These are phyloP conservation scores for Edolisoma coerulescens DNA, from an alignment of 2,113 vertebrate species.

Conservation along the genomic window DNA sequence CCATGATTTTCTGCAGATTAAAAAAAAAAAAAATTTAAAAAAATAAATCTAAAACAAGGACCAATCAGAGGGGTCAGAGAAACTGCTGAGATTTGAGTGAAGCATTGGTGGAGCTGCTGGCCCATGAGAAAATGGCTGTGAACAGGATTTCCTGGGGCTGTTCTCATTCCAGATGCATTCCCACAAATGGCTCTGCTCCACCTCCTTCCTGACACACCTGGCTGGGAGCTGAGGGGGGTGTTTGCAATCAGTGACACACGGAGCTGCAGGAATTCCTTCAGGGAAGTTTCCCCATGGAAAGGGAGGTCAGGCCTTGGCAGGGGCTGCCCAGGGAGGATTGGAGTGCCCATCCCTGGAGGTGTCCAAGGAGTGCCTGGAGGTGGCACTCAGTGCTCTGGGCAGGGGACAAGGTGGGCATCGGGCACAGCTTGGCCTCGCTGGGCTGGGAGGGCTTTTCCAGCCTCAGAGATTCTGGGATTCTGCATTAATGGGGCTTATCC, in stretches of 20 bases:
- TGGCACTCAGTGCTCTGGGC: neutral
- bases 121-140: neutral
- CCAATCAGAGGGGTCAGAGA: fast-evolving
- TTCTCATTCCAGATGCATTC: neutral
- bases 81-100: neutral
- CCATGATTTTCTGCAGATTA: neutral
- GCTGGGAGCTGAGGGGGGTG: neutral
- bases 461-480: neutral
- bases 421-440: fast-evolving
- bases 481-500: neutral
- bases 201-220: neutral
- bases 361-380: neutral
- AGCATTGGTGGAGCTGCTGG: neutral
- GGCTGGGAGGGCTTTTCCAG: neutral
- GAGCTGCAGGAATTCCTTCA: neutral
- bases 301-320: neutral
- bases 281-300: neutral
- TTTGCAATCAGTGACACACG: neutral
- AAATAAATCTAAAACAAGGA: neutral
- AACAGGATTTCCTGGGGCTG: neutral
- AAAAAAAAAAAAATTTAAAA: no score
- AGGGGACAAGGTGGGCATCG: neutral
- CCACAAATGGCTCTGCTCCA: neutral
- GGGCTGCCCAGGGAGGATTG: neutral
- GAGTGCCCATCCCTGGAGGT: neutral